Evolutionary conservation across 2,797 vertebrate genomes (phyloP), one percentile per base, ranked within the genome.

Genomic region (Chelonia mydas): DNA sequence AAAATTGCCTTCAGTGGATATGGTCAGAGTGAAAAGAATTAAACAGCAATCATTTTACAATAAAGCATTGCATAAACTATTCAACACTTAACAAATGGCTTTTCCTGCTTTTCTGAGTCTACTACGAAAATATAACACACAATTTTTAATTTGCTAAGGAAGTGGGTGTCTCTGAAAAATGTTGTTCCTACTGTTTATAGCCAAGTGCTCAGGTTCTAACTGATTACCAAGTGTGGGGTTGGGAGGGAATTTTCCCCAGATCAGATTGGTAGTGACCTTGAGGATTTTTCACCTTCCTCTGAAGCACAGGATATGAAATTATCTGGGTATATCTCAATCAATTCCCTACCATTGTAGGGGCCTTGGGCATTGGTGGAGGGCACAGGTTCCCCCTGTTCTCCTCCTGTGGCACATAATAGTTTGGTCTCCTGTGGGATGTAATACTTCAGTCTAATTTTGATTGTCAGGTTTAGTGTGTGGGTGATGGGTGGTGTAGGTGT

Each of bases 1-100:
- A 86, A 88, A 86, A 83, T 72, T 25, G 19, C 17, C 0, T 74
- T 13, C 41, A 79, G 27, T 50, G 41, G 23, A 87, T 94, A 95
- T 88, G 74, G 50, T 88, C 82, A 96, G 72, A 94, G 74, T 94
- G 96, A 95, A 92, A 97, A 79, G 91, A 97, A 96, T 91, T 96
- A 96, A 97, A 91, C 79, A 84, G 82, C 81, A 59, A 97, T 94
- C 92, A 92, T 86, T 88, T 95, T 97, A 97, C 45, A 83, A 83
- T 31, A 87, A 25, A 90, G 11, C 86, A 61, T 53, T 65, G 74
- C 23, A 87, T 77, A 87, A 92, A 90, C 53, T 7, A 31, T 74
- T 86, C 41, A 78, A 25, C 80, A 55, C 37, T 47, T 76, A 4
- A 89, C 86, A 96, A 94, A 87, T 50, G 0, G 21, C 27, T 65